These are phyloP conservation scores for Scaptomyza montana DNA, from an alignment of 1,140 invertebrate genomes.

Conservation along the genomic window DNA sequence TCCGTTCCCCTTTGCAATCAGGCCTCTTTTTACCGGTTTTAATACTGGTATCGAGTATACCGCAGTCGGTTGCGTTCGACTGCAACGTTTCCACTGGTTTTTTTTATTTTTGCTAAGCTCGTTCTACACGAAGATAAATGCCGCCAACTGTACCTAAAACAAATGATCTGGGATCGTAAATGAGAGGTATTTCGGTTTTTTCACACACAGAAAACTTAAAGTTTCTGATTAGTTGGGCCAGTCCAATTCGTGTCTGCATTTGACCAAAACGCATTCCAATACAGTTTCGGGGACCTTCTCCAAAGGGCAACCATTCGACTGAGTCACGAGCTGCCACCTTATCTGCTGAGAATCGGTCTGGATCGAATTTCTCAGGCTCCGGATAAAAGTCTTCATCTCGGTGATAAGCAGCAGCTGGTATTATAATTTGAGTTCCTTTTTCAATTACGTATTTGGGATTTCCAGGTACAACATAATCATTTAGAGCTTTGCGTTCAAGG, in stretches of 20 bases:
- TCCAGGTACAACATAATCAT: constrained; percentile 86
- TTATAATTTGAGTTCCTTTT: constrained; percentile 86
- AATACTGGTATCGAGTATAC: no score
- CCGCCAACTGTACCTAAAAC: constrained; percentile 52
- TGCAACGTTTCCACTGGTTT: no score
- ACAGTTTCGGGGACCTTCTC: constrained; percentile 85
- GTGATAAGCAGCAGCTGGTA: constrained; percentile 87
- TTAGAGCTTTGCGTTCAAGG: constrained; percentile 86
- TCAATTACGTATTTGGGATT: constrained; percentile 85
- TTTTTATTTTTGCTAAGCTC: no score
- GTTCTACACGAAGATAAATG: constrained; percentile 22
- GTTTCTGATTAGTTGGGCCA: constrained; percentile 80
- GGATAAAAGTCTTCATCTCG: constrained; percentile 85
- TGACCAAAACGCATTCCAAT: constrained; percentile 84
- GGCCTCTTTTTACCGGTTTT: no score
- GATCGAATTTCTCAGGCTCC: constrained; percentile 86
- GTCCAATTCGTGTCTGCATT: constrained; percentile 83
- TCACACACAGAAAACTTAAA: constrained; percentile 71
- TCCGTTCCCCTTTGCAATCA: no score
- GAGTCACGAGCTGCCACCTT: constrained; percentile 83
- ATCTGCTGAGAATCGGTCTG: constrained; percentile 85
- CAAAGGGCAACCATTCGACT: constrained; percentile 87
- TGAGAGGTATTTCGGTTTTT: constrained; percentile 58
- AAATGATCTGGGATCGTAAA: constrained; percentile 49
- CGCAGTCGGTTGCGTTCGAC: no score